phyloP scores from a whole-genome alignment of 2,113 vertebrate species.

The Eulemur rufifrons region DNA sequence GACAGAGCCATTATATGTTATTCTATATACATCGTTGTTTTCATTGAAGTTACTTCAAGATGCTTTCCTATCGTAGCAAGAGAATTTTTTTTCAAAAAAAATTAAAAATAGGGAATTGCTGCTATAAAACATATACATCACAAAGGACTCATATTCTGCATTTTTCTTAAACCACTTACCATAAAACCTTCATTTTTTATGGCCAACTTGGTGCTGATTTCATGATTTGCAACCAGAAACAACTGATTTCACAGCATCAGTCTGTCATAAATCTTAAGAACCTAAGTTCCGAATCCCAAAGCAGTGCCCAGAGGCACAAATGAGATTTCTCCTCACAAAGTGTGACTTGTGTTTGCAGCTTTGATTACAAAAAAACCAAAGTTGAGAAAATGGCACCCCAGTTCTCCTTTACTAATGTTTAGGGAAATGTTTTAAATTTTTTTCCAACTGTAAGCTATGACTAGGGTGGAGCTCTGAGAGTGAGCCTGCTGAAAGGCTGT shows the following conservation, averaged over 20 bases:
- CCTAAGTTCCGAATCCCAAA: constrained; percentile 63
- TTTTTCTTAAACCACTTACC: constrained; percentile 75
- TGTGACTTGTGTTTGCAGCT: constrained; percentile 53
- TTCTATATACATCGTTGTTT: constrained; percentile 68
- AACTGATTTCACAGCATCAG: constrained; percentile 70
- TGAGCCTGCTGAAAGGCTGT: too few species aligned
- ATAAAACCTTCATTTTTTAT: constrained; percentile 80
- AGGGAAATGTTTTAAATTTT: neutral
- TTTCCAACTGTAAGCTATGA: neutral
- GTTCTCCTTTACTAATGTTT: neutral
- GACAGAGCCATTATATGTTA: constrained; percentile 71
- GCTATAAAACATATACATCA: constrained; percentile 69
- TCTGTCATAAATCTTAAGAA: constrained; percentile 69
- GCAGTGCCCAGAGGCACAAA: constrained; percentile 61
- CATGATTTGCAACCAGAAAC: constrained; percentile 66
- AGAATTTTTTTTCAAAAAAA: constrained; percentile 35
- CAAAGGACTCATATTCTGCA: constrained; percentile 62
- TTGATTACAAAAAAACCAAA: constrained; percentile 58
- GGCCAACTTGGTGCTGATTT: constrained; percentile 67
- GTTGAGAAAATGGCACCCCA: neutral
- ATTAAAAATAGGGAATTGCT: constrained; percentile 70
- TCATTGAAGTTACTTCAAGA: constrained; percentile 69
- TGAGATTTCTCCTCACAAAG: constrained; percentile 63
- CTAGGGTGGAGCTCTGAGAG: neutral
- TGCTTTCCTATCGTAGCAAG: constrained; percentile 51